phyloP scores from a whole-genome alignment of 2,113 vertebrate genomes.

The Muntiacus muntjak region DNA sequence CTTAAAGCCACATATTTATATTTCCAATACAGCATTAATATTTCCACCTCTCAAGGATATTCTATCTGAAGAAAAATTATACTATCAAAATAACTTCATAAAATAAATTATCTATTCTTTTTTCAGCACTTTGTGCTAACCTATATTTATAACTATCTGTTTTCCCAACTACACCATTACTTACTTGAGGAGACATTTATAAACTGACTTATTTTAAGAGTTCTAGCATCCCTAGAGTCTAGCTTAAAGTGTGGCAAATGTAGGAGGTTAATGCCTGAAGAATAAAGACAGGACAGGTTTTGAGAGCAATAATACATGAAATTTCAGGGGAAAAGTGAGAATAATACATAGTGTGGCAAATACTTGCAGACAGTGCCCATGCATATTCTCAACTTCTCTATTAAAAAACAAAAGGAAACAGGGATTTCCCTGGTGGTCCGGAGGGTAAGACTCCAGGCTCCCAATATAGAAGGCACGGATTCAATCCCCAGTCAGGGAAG shows the following conservation, averaged over 20 bases:
- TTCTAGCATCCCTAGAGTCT: not conserved
- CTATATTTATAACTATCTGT: not conserved
- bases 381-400: not conserved
- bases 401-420: not conserved
- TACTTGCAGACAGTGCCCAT: not conserved
- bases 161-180: not conserved
- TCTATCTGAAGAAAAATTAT: not conserved
- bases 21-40: conserved; percentile 14
- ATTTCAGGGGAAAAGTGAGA: not conserved
- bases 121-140: not conserved
- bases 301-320: not conserved
- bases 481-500: not conserved
- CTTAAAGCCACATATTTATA: not conserved
- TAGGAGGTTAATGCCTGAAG: not conserved
- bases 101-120: conserved; percentile 6
- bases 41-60: not conserved
- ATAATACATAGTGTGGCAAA: not conserved
- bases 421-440: not conserved
- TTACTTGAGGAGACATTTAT: not conserved
- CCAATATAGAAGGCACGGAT: not conserved
- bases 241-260: not conserved
- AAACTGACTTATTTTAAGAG: not conserved
- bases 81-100: not conserved
- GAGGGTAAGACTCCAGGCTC: not conserved
- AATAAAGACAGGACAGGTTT: not conserved